Conservation (phyloP, 2,797 vertebrate species). For the Clangula hyemalis region DNA sequence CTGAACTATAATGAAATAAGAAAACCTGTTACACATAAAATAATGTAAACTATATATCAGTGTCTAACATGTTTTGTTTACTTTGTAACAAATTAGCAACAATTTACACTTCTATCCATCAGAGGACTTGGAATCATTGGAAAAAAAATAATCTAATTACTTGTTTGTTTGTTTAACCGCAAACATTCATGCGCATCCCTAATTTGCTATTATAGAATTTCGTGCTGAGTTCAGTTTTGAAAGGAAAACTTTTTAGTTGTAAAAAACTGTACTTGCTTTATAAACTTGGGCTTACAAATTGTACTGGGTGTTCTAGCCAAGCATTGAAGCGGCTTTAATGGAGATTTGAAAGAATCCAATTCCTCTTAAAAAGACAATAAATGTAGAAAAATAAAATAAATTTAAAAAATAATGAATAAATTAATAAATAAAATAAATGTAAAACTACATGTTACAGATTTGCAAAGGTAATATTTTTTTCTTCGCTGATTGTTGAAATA, state of each 20-base stretch:
- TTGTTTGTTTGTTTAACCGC: neutral
- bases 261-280: neutral
- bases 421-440: neutral
- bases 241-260: neutral
- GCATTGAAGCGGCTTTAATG: neutral
- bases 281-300: neutral
- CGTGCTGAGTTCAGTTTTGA: neutral
- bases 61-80: neutral
- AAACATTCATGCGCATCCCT: neutral
- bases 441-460: rapidly evolving
- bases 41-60: neutral
- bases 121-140: neutral
- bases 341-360: neutral
- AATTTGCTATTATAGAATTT: neutral
- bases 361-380: neutral
- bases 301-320: neutral
- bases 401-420: neutral
- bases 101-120: neutral
- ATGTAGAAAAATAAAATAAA: neutral
- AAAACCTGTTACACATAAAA: neutral
- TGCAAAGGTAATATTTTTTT: neutral
- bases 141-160: neutral
- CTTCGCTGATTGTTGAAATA: neutral
- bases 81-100: neutral
- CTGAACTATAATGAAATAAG: neutral